Conservation (phyloP, 2,113 vertebrate species). For the Danionella cerebrum region DNA sequence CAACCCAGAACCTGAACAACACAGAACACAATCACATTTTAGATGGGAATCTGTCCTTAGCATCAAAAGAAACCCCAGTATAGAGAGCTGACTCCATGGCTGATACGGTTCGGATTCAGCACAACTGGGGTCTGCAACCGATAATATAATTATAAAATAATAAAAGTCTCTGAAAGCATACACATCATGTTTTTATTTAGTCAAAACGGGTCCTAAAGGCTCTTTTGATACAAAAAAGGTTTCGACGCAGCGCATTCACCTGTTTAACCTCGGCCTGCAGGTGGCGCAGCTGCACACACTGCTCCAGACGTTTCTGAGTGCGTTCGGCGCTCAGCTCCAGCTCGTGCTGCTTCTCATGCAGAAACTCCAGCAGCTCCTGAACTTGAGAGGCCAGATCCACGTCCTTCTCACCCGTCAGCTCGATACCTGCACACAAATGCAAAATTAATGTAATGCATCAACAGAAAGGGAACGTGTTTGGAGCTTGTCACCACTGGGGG, state of each 20-base stretch:
- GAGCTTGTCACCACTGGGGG: neutral
- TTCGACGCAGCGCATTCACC: slow-evolving; percentile 56
- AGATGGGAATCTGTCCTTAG: too few relatives aligned
- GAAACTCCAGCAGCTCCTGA: slow-evolving; percentile 93
- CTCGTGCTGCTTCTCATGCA: slow-evolving; percentile 95
- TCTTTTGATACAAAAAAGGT: neutral
- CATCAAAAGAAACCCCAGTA: too few relatives aligned
- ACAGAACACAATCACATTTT: neutral
- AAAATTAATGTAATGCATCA: too few relatives aligned
- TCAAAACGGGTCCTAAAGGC: too few relatives aligned
- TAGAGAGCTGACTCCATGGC: too few relatives aligned
- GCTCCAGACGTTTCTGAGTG: slow-evolving; percentile 87
- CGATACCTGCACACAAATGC: slow-evolving; percentile 73
- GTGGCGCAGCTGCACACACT: slow-evolving; percentile 89
- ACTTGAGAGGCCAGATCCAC: slow-evolving; percentile 94
- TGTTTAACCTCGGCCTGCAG: slow-evolving; percentile 96
- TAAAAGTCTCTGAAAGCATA: too few relatives aligned
- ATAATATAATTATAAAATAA: too few relatives aligned
- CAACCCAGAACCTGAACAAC: slow-evolving; percentile 84
- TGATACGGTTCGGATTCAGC: too few relatives aligned
- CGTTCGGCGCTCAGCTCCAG: slow-evolving; percentile 88
- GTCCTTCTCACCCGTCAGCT: slow-evolving; percentile 94
- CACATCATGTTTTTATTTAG: too few relatives aligned
- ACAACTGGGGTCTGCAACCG: too few relatives aligned
- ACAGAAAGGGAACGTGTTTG: too few relatives aligned